These are phyloP conservation scores for Drosophila demipolita DNA, from an alignment of 2,888 invertebrate species.

Conservation along the genomic window DNA sequence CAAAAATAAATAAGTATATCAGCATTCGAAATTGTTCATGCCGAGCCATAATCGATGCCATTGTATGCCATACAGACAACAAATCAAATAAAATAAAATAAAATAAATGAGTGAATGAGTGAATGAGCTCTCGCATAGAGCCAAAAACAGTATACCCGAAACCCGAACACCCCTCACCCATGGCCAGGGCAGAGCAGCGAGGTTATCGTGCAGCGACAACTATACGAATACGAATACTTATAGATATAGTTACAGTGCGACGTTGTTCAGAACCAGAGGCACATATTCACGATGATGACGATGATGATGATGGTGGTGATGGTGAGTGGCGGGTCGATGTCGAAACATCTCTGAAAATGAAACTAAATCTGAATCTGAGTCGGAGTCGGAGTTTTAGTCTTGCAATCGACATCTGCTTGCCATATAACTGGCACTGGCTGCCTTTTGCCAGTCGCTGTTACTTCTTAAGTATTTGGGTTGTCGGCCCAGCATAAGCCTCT, in stretches of 20 bases:
- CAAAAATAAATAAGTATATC: conserved; percentile 35
- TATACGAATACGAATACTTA: conserved; percentile 47
- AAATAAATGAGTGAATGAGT: conserved; percentile 34
- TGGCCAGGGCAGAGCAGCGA: conserved; percentile 20
- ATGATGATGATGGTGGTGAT: not conserved
- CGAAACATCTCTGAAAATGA: conserved; percentile 51
- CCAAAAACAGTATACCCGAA: conserved; percentile 64
- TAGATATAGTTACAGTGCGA: conserved; percentile 39
- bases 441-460: conserved; percentile 23
- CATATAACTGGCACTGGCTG: conserved; percentile 31
- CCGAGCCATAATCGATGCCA: conserved; percentile 68
- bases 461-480: conserved; percentile 71
- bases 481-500: conserved; percentile 71
- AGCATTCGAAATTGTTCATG: conserved; percentile 35
- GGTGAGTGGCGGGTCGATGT: conserved; percentile 44
- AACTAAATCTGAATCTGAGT: not conserved
- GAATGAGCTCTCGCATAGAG: conserved; percentile 58
- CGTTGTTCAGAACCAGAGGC: conserved; percentile 35
- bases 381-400: conserved; percentile 29
- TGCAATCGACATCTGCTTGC: conserved; percentile 46
- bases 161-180: conserved; percentile 29
- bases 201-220: conserved; percentile 57
- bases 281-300: conserved; percentile 5
- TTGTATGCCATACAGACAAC: conserved; percentile 63
- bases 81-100: not conserved